Evolutionary conservation across 2,888 invertebrate genomes (phyloP), one percentile per base, ranked within the genome.

Genomic region (Pachydiplax longipennis): DNA sequence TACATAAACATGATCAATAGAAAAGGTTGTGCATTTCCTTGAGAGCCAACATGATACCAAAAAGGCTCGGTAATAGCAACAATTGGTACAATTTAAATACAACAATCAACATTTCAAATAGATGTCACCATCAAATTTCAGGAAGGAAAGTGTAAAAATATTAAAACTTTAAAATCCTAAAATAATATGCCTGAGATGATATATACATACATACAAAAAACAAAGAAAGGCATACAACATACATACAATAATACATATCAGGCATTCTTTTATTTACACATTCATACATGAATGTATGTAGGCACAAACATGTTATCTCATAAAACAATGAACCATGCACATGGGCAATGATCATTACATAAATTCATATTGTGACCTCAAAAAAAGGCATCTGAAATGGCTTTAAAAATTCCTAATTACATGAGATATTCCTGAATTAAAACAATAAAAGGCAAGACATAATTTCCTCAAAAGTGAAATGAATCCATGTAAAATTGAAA

Each of bases 191-290:
- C 87, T 61, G 87, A 58, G 58, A 87, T 37, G 61, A 87, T 87
- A 87, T 87, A 58, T 87, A 87, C 87, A 87, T 87, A 87, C 83
- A 83, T 18, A 58, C 53, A 83, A 40, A 82, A 25, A 82, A 87
- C 37, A 61, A 22, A 87, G n/a, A 61, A 31, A 87, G n/a, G 61
- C 58, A 87, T 61, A 61, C 61, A 87, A 58, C 35, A 87, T 61
- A 87, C 37, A 87, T 37, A 37, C 61, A 37, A 87, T 31, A 61
- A 65, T 37, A 87, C 87, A 15, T 65, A 31, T 37, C 61, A 61
- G 37, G 40, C 58, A 83, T 48, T 18, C 87, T 37, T 58, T 61
- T 61, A 87, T 65, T 10, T 35, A 58, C 10, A 53, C 61, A 87
- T 44, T 44, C 44, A 37, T 65, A 65, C 12, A 73, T 12, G 31